Base-by-base conservation (phyloP, 2,888 invertebrate genomes). In the Hyposoter didymator region DNA sequence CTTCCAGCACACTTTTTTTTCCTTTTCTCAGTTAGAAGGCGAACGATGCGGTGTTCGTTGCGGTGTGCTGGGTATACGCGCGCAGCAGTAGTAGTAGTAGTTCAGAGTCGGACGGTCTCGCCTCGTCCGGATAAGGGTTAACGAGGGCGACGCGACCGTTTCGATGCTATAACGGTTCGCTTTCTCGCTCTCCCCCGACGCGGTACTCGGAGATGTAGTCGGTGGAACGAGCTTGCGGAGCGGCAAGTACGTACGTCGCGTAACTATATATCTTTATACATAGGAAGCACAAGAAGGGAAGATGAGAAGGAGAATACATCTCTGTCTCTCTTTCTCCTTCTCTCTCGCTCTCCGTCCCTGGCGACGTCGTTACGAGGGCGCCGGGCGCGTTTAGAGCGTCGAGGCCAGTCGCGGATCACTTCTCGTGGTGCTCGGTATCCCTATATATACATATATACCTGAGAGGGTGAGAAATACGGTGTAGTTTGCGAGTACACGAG, bases 311-410 rank as follows among this genome's bases (percentile, higher is more conserved):
- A 69, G 67, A 74, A 35, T 52, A 69, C 72, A 70, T 62, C 49
- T 0, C 45, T 5, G 32, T 47, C 22, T 64, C 79, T 22, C 59
- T 74, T 67, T 88, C 85, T 88, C 89, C 89, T 19, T 66, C 28
- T 32, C 49, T 73, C 55, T 73, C 73, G 87, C 85, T 89, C 89
- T 89, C 89, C 88, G 90, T 92, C 92, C 91, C 92, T 89, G 92
- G 92, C 91, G 91, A 91, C 92, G 90, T 92, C 92, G 91, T 92
- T 92, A 92, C 91, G 92, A 91, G 92, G 92, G 91, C 92, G 92
- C 91, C 92, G 85, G 66, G 83, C 82, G 91, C 92, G 90, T 92
- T 92, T 92, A 92, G 90, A 91, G 91, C 92, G 90, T 91, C 91
- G 91, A 91, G 90, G 91, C 90, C 89, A 88, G 88, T 88, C 89